phyloP scores from a whole-genome alignment of 2,113 vertebrate genomes.

The Rhynchopsitta pachyrhyncha region DNA sequence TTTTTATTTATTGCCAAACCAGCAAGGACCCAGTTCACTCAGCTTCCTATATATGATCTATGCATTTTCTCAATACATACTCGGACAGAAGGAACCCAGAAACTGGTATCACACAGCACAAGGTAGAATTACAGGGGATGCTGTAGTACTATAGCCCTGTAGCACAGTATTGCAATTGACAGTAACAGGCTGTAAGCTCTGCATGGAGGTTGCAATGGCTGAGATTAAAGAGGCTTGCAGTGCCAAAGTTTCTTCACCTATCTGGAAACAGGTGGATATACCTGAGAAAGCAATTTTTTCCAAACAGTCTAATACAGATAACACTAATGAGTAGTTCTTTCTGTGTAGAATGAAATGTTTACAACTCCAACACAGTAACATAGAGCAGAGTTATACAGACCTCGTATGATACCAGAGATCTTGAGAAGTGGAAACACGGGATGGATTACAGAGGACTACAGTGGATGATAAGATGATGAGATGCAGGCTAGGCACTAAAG shows the following conservation, averaged over 20 bases:
- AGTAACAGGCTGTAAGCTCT: not conserved
- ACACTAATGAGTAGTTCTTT: not conserved
- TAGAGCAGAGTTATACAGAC: not conserved
- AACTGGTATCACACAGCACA: not conserved
- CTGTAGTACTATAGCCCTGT: not conserved
- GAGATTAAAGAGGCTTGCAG: not conserved
- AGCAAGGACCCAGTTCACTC: not conserved
- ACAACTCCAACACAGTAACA: not conserved
- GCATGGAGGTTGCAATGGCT: not conserved
- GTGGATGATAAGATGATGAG: not conserved
- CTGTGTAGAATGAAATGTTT: not conserved
- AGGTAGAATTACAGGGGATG: not conserved
- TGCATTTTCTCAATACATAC: not conserved
- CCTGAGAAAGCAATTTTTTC: not conserved
- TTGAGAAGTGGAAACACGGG: not conserved
- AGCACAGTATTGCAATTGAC: not conserved
- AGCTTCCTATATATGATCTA: not conserved
- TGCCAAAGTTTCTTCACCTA: not conserved
- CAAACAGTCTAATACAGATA: not conserved
- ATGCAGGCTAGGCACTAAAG: not conserved
- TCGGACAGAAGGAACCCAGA: fast-evolving
- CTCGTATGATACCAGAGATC: not conserved
- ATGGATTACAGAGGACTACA: not conserved
- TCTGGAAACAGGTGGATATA: not conserved
- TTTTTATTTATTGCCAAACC: not conserved